These are phyloP conservation scores for Scaptomyza graminum DNA, from an alignment of 1,140 invertebrate genomes.

Conservation along the genomic window DNA sequence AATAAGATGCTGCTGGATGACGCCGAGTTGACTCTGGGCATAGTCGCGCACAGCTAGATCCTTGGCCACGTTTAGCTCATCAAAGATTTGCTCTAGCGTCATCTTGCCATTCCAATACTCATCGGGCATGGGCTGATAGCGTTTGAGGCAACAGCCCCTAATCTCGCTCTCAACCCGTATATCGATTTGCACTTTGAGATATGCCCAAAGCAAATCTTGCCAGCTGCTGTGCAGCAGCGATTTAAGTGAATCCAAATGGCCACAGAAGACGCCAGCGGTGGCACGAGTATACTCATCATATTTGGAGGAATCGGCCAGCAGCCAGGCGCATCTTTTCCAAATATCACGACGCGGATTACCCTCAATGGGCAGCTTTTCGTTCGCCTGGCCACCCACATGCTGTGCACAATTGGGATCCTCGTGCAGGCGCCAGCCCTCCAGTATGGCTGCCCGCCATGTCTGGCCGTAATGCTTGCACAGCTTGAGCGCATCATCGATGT, in stretches of 20 bases:
- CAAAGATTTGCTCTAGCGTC: slow-evolving; percentile 89
- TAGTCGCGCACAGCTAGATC: slow-evolving; percentile 85
- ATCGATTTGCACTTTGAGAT: slow-evolving; percentile 93
- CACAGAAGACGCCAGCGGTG: slow-evolving; percentile 92
- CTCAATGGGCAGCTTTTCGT: slow-evolving; percentile 86
- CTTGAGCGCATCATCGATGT: slow-evolving; percentile 92
- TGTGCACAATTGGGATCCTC: slow-evolving; percentile 91
- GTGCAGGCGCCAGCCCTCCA: slow-evolving; percentile 94
- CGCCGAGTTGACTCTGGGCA: slow-evolving; percentile 86
- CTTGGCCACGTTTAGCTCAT: slow-evolving; percentile 86
- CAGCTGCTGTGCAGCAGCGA: slow-evolving; percentile 89
- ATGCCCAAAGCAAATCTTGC: slow-evolving; percentile 96
- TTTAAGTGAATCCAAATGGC: slow-evolving; percentile 90
- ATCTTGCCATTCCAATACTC: slow-evolving; percentile 92
- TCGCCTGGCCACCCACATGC: slow-evolving; percentile 58
- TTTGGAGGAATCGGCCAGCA: slow-evolving; percentile 86
- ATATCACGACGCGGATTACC: slow-evolving; percentile 95
- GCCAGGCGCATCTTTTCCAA: slow-evolving; percentile 94
- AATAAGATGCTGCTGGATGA: slow-evolving; percentile 92
- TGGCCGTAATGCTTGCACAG: slow-evolving; percentile 94
- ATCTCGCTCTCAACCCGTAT: slow-evolving; percentile 90
- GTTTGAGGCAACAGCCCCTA: slow-evolving; percentile 84
- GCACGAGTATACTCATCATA: slow-evolving; percentile 87
- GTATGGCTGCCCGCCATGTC: slow-evolving; percentile 93
- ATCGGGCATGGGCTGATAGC: slow-evolving; percentile 87